Conservation (phyloP, 2,888 invertebrate genomes). For the Philereme vetulata region DNA sequence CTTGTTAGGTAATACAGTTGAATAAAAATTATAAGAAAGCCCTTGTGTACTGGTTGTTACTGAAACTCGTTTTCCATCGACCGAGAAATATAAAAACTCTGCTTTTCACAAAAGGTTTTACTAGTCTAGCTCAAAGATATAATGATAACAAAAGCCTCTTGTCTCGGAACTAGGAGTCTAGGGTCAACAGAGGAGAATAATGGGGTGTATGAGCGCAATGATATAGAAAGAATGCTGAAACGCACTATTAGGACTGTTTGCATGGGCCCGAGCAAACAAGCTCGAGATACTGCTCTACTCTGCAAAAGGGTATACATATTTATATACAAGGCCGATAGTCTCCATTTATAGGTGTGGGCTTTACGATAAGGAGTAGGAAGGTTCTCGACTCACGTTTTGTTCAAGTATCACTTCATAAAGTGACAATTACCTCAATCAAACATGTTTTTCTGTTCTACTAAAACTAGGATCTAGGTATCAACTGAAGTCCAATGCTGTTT, state of each 20-base stretch:
- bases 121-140: constrained; percentile 19
- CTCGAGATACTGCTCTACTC: constrained; percentile 43
- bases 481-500: too few species aligned
- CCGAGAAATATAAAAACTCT: constrained; percentile 6
- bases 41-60: too few species aligned
- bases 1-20: too few species aligned
- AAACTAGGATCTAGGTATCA: too few species aligned
- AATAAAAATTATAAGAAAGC: too few species aligned
- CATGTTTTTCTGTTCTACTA: too few species aligned
- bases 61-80: constrained; percentile 2
- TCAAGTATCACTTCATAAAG: too few species aligned
- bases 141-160: constrained; percentile 32
- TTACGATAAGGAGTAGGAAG: constrained; percentile 21
- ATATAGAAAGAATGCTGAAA: constrained; percentile 55
- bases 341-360: constrained; percentile 41
- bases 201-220: constrained; percentile 47
- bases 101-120: constrained; percentile 17
- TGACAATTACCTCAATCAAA: too few species aligned
- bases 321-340: constrained; percentile 45
- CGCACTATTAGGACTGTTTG: constrained; percentile 62
- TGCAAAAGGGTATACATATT: constrained; percentile 45
- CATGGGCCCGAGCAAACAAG: constrained; percentile 50
- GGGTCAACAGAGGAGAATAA: constrained; percentile 40
- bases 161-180: constrained; percentile 19
- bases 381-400: not conserved